Evolutionary conservation across 2,797 vertebrate genomes (phyloP).

Genomic region (Anas acuta): DNA sequence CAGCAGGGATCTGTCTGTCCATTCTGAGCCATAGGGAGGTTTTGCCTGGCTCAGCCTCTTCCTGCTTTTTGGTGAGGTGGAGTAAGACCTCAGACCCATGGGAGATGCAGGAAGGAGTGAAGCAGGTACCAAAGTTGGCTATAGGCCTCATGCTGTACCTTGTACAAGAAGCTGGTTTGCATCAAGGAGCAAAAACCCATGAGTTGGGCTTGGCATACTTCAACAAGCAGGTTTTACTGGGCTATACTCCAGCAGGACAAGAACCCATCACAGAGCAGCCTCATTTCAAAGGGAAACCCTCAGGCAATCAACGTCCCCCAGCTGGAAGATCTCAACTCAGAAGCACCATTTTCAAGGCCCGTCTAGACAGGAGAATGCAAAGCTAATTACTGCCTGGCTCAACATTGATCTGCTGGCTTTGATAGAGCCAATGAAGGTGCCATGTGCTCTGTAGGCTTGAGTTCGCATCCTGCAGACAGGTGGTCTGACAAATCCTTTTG

Average conservation of each 20-base stretch:
- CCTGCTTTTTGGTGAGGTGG: neutral
- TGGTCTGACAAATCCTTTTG: neutral
- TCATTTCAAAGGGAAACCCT: neutral
- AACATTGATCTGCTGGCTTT: neutral
- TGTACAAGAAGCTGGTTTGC: neutral
- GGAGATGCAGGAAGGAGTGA: neutral
- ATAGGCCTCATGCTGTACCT: neutral
- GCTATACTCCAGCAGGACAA: neutral
- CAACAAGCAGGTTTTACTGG: neutral
- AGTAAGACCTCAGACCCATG: neutral
- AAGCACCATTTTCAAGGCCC: neutral
- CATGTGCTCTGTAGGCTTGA: rapidly evolving
- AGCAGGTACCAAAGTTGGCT: neutral
- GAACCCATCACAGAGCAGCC: neutral
- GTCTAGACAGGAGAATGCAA: neutral
- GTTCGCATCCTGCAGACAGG: rapidly evolving
- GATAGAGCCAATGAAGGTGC: neutral
- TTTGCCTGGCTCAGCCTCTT: neutral
- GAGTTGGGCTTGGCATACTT: neutral
- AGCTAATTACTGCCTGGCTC: too few relatives aligned
- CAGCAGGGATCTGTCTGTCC: neutral
- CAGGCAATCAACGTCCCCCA: neutral
- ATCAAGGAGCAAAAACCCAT: rapidly evolving
- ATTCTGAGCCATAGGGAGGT: neutral
- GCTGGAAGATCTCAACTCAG: neutral